Base-by-base conservation (phyloP, 64 coral and sea anemone species). In the Stylophora pistillata region DNA sequence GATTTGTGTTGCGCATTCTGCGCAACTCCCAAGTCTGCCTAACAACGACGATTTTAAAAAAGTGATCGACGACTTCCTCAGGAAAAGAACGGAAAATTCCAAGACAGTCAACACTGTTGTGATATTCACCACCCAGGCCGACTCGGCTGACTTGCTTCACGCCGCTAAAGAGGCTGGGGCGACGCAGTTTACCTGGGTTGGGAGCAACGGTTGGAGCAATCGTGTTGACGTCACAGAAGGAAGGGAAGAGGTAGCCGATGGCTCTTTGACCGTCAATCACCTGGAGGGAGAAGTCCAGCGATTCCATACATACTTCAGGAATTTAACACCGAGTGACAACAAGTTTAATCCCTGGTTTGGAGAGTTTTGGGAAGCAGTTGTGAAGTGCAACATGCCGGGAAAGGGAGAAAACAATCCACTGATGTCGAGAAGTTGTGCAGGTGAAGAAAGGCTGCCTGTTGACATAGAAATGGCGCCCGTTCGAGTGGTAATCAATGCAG, bases 401-500 rank as follows among this genome's bases (percentile, higher is more conserved):
- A n/a, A 11, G 26, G 25, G 26, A 11, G 64, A n/a, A 68, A 68
- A 25, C 64, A n/a, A 12, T 10, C 28, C 26, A 9, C 73, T 78
- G 23, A 78, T 91, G 2, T 47, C 52, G 56, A 90, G 66, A 20
- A 54, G 20, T 83, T 27, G 58, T 73, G 9, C 29, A 34, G 77
- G 18, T 91, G 97, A 47, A 11, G 97, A 99, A n/a, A 66, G 29
- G 13, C 81, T 99, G 18, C 70, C 76, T 0, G 2, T 3, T 14
- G 63, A 90, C 33, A 30, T 99, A 6, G 87, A 85, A 32, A 95
- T 99, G 63, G 97, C 94, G 12, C 90, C 97, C 56, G 88, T 99
- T 54, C 93, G 93, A 16, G 87, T 95, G 3, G 82, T 94, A 30
- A 95, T 99, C 30, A 99, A 99, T 88, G 90, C 97, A 9, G 87